These are phyloP conservation scores for Apis laboriosa DNA, from an alignment of 1,140 invertebrate genomes.

Conservation along the genomic window DNA sequence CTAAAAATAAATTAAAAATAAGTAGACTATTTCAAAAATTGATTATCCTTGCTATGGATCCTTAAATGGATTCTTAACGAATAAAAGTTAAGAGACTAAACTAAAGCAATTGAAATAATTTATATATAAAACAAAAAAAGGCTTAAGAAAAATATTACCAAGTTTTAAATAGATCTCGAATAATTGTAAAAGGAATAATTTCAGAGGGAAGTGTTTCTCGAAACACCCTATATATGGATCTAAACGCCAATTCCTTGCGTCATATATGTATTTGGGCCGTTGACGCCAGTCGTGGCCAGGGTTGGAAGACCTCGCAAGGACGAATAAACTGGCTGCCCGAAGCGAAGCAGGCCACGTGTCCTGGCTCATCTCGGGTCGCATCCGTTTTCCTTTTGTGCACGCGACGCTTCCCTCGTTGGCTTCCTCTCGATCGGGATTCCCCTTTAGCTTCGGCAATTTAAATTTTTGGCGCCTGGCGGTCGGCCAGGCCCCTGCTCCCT, in stretches of 20 bases:
- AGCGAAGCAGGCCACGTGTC: conserved; percentile 34
- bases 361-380: not conserved
- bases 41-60: too few relatives aligned
- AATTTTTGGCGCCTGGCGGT: conserved; percentile 33
- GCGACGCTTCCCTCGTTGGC: conserved; percentile 12
- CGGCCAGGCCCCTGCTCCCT: not conserved
- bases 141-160: too few relatives aligned
- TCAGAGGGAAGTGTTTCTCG: too few relatives aligned
- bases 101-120: too few relatives aligned
- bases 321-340: conserved; percentile 49
- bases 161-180: too few relatives aligned
- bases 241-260: conserved; percentile 70
- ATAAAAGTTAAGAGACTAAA: too few relatives aligned
- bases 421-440: not conserved
- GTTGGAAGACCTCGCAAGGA: conserved; percentile 78
- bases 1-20: too few relatives aligned
- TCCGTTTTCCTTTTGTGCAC: conserved; percentile 15
- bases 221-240: conserved; percentile 38
- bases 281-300: conserved; percentile 66
- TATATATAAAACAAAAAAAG: too few relatives aligned
- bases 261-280: conserved; percentile 77
- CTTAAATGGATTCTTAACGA: too few relatives aligned
- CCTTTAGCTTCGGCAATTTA: conserved; percentile 31
- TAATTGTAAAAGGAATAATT: too few relatives aligned
- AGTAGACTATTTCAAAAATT: too few relatives aligned